Evolutionary conservation across 1,140 invertebrate genomes (phyloP), one percentile per base, ranked within the genome.

Genomic region (Homalodisca vitripennis): DNA sequence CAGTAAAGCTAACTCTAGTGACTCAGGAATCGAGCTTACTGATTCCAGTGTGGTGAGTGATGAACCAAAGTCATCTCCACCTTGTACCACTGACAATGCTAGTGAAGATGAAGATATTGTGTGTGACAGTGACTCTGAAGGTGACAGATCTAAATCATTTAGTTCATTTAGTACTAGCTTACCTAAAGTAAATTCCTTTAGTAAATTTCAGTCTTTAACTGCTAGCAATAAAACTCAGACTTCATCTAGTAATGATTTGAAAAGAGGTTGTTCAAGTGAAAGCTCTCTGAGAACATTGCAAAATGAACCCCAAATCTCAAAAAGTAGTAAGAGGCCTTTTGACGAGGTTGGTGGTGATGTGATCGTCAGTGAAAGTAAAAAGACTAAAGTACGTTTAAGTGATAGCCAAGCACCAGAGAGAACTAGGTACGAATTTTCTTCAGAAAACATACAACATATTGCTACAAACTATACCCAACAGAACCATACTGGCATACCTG

Each of bases 61-160:
- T 24, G 34, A 31, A 20, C 29, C 30, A n/a, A 57, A 20, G 30
- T 55, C 46, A 34, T 27, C 0, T 14, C 48, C 66, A 14, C 12
- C 27, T 20, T 14, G 12, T 29, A 57, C 14, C 66, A 26, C 22
- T 6, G 3, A 60, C 3, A 48, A 20, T 30, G 48, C 20, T 13
- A 48, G 34, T 63, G 78, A 81, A 13, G 76, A 79, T 62, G 79
- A 80, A 68, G 88, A 90, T 76, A 85, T 85, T 80, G 81, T 89
- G 57, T 87, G 82, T 75, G 86, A 85, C 68, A 87, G 86, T 80
- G 87, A 88, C 77, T 85, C 85, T 34, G 88, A 89, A 75, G 83
- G 83, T 60, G 84, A 86, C 73, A 73, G 77, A 70, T 73, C 73
- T 46, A 66, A 24, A 26, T 46, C 32, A 26, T 66, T 46, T 24